Conservation (phyloP, 2,113 vertebrate species). For the Sylvietta virens region DNA sequence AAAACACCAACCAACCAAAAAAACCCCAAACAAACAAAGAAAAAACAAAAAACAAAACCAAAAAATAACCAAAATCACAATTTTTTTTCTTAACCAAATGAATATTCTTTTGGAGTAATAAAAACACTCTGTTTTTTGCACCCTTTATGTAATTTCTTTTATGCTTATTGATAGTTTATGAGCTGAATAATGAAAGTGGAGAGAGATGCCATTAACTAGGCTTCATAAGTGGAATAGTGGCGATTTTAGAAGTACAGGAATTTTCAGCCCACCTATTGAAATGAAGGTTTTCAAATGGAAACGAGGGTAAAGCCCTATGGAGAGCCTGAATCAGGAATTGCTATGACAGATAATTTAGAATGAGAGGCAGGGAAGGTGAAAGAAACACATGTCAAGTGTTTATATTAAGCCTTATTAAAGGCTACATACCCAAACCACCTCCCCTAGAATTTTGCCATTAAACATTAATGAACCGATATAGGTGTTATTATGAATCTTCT, state of each 20-base stretch:
- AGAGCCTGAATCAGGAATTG: not conserved
- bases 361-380: not conserved
- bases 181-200: not conserved
- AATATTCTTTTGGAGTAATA: not conserved
- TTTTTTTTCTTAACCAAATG: not conserved
- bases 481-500: not conserved
- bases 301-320: not conserved
- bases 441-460: not conserved
- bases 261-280: not conserved
- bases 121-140: conserved; percentile 30
- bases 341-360: not conserved
- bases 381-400: not conserved
- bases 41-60: not conserved
- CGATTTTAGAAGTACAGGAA: not conserved
- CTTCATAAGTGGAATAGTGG: not conserved
- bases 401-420: not conserved
- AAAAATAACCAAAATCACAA: not conserved
- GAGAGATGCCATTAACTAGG: not conserved
- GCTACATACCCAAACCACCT: not conserved
- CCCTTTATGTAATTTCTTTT: not conserved
- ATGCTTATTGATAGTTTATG: not conserved
- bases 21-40: not conserved
- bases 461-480: not conserved
- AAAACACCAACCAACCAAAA: no score
- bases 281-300: not conserved